These are phyloP conservation scores for Parauchenoglanis punctatus DNA, from an alignment of 2,797 vertebrate species.

Conservation along the genomic window DNA sequence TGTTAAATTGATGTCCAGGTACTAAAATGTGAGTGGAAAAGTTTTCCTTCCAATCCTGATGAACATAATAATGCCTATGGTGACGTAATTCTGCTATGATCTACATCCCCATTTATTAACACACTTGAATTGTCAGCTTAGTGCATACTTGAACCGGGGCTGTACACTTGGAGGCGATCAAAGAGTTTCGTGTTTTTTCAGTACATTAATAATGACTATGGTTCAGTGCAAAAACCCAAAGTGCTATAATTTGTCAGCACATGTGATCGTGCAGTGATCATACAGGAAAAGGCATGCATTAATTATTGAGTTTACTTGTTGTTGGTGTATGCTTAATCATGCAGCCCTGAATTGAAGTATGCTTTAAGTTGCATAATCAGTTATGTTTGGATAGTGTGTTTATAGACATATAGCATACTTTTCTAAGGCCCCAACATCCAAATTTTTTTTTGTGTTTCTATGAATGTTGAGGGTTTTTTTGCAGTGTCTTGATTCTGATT, in stretches of 20 bases:
- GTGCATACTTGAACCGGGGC: slow-evolving; percentile 26
- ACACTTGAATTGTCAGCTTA: slow-evolving; percentile 20
- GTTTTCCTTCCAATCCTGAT: slow-evolving; percentile 9
- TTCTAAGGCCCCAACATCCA: neutral
- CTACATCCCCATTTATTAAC: slow-evolving; percentile 25
- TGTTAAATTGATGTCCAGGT: slow-evolving; percentile 37
- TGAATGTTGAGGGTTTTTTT: slow-evolving; percentile 45
- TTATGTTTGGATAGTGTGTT: slow-evolving; percentile 25
- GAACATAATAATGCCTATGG: slow-evolving; percentile 27
- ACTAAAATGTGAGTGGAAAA: slow-evolving; percentile 19
- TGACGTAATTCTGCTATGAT: slow-evolving; percentile 25
- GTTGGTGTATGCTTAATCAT: neutral
- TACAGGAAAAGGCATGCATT: neutral
- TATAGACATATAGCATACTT: slow-evolving; percentile 25
- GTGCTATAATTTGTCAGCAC: neutral
- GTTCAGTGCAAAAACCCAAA: neutral
- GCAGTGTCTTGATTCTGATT: slow-evolving; percentile 43
- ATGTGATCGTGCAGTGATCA: neutral
- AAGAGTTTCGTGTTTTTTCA: slow-evolving; percentile 9
- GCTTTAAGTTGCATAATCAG: slow-evolving; percentile 27
- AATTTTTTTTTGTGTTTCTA: slow-evolving; percentile 17
- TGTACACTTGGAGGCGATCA: neutral
- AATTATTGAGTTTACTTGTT: neutral
- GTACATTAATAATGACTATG: neutral
- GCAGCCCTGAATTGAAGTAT: slow-evolving; percentile 41